phyloP scores from a whole-genome alignment of 1,140 invertebrate species.

The Nebria ingens region DNA sequence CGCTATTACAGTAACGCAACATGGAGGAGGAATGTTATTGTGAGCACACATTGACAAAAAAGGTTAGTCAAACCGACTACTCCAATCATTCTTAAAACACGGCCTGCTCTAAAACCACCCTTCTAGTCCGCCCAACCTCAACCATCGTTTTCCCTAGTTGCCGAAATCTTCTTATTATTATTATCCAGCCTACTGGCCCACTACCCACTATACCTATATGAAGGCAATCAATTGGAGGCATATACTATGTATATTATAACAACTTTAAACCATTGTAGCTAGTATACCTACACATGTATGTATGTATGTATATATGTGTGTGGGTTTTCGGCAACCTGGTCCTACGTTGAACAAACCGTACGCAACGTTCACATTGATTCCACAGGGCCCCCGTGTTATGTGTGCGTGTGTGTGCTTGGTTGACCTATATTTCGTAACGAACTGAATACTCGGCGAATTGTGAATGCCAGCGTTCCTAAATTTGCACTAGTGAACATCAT shows the following conservation, averaged over 20 bases:
- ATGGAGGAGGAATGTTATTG: conserved; percentile 29
- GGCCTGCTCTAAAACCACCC: neutral
- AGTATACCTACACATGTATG: neutral
- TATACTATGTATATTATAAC: too few species aligned
- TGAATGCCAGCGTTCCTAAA: neutral
- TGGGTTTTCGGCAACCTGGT: neutral
- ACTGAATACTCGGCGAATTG: neutral
- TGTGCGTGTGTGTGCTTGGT: neutral
- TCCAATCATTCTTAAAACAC: neutral
- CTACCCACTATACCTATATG: neutral
- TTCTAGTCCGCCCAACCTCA: neutral
- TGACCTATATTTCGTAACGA: conserved; percentile 5
- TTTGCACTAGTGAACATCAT: neutral
- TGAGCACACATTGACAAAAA: conserved; percentile 28
- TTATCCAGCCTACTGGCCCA: neutral
- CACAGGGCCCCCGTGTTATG: neutral
- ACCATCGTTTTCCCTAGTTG: too few species aligned
- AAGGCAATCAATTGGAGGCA: too few species aligned
- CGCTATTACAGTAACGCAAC: conserved; percentile 26
- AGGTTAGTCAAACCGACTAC: conserved; percentile 23
- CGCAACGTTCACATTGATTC: conserved; percentile 6
- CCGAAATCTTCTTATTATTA: too few species aligned
- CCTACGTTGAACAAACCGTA: neutral
- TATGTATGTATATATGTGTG: neutral
- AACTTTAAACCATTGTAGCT: neutral